Evolutionary conservation across 2,113 vertebrate genomes (phyloP), one percentile per base, ranked within the genome.

Genomic region (Corythoichthys intestinalis): DNA sequence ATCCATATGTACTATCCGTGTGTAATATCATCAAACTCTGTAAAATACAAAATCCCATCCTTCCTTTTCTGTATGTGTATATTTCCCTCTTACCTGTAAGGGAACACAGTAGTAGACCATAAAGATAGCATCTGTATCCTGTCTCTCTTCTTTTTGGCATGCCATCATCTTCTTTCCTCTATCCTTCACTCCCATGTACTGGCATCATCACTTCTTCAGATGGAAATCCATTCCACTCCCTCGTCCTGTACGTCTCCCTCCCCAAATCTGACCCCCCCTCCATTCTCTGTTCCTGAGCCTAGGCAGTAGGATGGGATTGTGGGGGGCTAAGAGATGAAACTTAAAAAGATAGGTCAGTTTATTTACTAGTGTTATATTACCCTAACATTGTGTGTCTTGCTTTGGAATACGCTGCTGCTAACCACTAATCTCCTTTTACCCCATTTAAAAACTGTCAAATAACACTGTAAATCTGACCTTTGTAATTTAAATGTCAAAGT

Each of bases 61-160:
- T 75, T 58, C 14, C 46, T 10, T 68, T 72, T 73, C 34, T 53
- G 56, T 58, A 14, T 63, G 76, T 71, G 77, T 56, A 20, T 69
- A 76, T 65, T 28, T 52, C 52, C 47, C 3, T 10, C 70, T 70
- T 85, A 71, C 75, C 67, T 12, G 48, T 60, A 50, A 38, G 37
- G 62, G 6, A 50, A 81, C 66, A 3, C 15, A 66, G 74, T 46
- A 71, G 73, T 65, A 77, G 53, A 71, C 77, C 80, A 78, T 86
- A 80, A 88, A 89, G 85, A 86, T 74, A 83, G 83, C 74, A 48
- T 88, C 68, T 89, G 74, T 88, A 85, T 91, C 85, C 86, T 91
- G 85, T 90, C 77, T 91, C 60, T 89, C 69, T 83, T 77, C 80
- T 87, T 69, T 86, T 72, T 84, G 73, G 71, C 79, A 83, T 85